phyloP scores from a whole-genome alignment of 2,888 invertebrate genomes.

The Eledona agricola region DNA sequence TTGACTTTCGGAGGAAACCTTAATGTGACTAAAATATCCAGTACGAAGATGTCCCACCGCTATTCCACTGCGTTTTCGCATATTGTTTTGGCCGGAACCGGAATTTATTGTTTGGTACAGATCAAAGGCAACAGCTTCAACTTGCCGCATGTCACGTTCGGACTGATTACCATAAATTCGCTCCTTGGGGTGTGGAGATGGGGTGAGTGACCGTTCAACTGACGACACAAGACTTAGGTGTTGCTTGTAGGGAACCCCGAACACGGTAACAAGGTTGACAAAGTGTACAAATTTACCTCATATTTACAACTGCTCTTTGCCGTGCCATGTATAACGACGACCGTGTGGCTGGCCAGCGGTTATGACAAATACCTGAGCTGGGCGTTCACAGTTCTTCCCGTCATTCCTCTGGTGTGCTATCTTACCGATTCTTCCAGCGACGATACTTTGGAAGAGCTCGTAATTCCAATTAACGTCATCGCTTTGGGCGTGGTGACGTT shows the following conservation, averaged over 20 bases:
- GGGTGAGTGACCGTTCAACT: slow-evolving; percentile 45
- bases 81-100: slow-evolving; percentile 52
- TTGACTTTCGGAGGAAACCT: slow-evolving; percentile 9
- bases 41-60: slow-evolving; percentile 27
- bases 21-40: slow-evolving; percentile 11
- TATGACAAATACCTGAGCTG: slow-evolving; percentile 42
- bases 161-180: slow-evolving; percentile 53
- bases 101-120: slow-evolving; percentile 48
- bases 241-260: slow-evolving; percentile 55
- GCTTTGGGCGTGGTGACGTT: slow-evolving; percentile 51
- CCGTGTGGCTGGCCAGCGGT: slow-evolving; percentile 46
- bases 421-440: slow-evolving; percentile 43
- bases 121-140: slow-evolving; percentile 24
- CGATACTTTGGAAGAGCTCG: slow-evolving; percentile 48
- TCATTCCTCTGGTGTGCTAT: slow-evolving; percentile 49
- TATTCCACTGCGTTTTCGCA: slow-evolving; percentile 55
- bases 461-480: slow-evolving; percentile 46
- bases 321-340: slow-evolving; percentile 49
- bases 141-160: slow-evolving; percentile 50
- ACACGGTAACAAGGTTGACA: slow-evolving; percentile 50
- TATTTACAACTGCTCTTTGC: slow-evolving; percentile 50
- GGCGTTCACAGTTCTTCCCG: slow-evolving; percentile 42
- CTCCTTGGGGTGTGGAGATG: slow-evolving; percentile 56
- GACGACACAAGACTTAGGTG: not conserved
- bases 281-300: slow-evolving; percentile 49